Evolutionary conservation across 2,113 vertebrate species (phyloP), one percentile per base, ranked within the genome.

Genomic region (Eudyptes chrysolophus): DNA sequence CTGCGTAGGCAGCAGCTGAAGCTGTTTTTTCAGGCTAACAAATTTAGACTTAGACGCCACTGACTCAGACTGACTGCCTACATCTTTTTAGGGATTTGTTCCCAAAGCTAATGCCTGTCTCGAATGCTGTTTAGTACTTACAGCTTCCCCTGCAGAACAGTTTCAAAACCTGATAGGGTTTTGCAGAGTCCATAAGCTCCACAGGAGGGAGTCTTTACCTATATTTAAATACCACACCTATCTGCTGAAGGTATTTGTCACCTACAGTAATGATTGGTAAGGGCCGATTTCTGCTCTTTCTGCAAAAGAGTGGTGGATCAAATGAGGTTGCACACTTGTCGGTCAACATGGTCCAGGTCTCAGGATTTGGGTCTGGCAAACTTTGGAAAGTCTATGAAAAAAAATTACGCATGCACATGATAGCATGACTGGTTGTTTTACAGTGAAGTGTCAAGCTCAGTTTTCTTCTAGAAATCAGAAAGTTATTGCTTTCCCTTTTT

Each of bases 191-290:
- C 36, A 26, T 36, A 49, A 80, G 38, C 42, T 97, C 96, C 97
- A 97, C 92, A 96, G 94, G 95, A 97, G 95, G 94, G 92, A 95
- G 96, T 91, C 89, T 96, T 96, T 88, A 96, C 91, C 71, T 85
- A 16, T 62, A 36, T 49, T 92, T 95, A 84, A 87, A 34, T 64
- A 40, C 34, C 0, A 2, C 36, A 81, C 86, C 80, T 87, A 21
- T 40, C n/a, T 74, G 30, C 42, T 36, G 38, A 65, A 78, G 62
- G 24, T 84, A 48, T 74, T 87, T 87, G 24, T 29, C 79, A 89
- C 52, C 62, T 83, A 21, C n/a, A 54, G 5, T 18, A 48, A 38
- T 19, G n/a, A 38, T 19, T 7, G 5, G 5, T 75, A 83, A 72
- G 13, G 30, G 46, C 13, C 1, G 2, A 52, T 74, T 49, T 85